Base-by-base conservation (phyloP, 2,797 vertebrate species). In the Varecia variegata region DNA sequence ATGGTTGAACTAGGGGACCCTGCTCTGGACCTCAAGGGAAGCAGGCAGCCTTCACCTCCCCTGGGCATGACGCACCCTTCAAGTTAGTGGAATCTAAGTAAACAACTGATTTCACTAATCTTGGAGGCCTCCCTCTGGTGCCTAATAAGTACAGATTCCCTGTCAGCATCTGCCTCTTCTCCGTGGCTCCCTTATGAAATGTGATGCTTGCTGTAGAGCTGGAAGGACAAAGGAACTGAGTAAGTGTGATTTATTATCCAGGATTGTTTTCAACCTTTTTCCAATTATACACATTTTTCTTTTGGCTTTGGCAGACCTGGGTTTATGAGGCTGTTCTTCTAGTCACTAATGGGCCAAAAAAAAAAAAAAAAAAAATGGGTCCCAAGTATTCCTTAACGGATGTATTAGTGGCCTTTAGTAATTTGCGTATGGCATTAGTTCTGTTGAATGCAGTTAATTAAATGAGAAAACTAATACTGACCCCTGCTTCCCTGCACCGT, bases 211-310 rank as follows among this genome's bases (percentile, higher is more conserved):
- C 54, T 96, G 71, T 92, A 86, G 94, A 96, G 35, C 30, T 79
- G 92, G 96, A 95, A 97, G 62, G 58, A 96, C 32, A 93, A 97
- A 96, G 80, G 71, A 96, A 94, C 79, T 94, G 71, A 82, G 38
- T 96, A 96, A 98, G 94, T 94, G 62, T 95, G 96, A 97, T 77
- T 97, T 98, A 76, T 86, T 97, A 94, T 88, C 90, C 92, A 85
- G 70, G 94, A 74, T 96, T 96, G 56, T 95, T 97, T 96, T 89
- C 79, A 97, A 97, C 38, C 79, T 97, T 98, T 92, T 95, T 93
- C 70, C 95, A 97, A 95, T 94, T 98, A 96, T 35, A 40, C 86
- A 56, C 93, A 56, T 97, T 98, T 93, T 97, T 97, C 68, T 88
- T 50, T 74, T 83, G 47, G 74, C 80, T 97, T 93, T 93, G 98